Base-by-base conservation (phyloP, 2,888 invertebrate genomes). In the Trissolcus brochymenae region DNA sequence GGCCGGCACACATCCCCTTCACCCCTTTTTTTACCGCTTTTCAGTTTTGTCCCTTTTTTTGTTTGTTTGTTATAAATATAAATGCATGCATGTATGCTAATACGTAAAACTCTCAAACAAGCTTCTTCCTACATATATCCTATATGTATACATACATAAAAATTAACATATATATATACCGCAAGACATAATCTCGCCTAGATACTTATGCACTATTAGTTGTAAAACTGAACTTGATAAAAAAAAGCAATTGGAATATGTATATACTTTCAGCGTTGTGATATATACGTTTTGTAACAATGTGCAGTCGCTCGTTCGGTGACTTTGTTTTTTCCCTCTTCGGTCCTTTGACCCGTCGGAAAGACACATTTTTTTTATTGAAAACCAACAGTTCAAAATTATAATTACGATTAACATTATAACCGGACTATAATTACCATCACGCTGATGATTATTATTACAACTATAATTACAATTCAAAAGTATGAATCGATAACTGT, bases 71-170 rank as follows among this genome's bases (percentile, higher is more conserved):
- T 29, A 17, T 40, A 55, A 51, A 29, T 41, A 57, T 71, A 75
- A 75, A 75, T 75, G 75, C 75, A 72, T 68, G 67, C 59, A 71
- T 62, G 71, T 71, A 75, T 67, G 56, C 60, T 61, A 61, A 57
- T 60, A 78, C 62, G 53, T 35, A 41, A 60, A 55, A 59, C 35
- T 51, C 25, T 49, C 41, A 60, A 60, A 46, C 59, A 73, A 66
- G 64, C 64, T 53, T 54, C 21, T 35, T 35, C 35, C 50, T 73
- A 49, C 61, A 65, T 51, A 65, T 43, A 59, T 65, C 65, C 71
- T 66, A 71, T 65, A 71, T 61, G 70, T 62, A 71, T 76, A 66
- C 76, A 65, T 72, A 65, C 56, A 43, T 46, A 49, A 60, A 61
- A 66, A 60, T 43, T 19, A 51, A 76, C 40, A 65, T 55, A 70